Evolutionary conservation across 2,113 vertebrate species (phyloP).

Genomic region (Gobio gobio): DNA sequence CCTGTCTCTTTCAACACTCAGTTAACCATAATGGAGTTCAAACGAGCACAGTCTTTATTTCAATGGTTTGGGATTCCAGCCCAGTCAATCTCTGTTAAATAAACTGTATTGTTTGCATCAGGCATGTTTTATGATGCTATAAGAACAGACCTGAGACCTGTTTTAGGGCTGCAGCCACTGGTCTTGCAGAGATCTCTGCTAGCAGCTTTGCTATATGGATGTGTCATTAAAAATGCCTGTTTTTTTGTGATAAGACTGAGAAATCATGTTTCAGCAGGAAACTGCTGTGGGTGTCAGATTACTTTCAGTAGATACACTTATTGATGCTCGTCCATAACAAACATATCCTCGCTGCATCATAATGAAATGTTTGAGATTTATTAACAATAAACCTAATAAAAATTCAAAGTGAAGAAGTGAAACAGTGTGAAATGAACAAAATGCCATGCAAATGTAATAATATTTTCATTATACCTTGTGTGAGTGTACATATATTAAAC

Average conservation of each 20-base stretch:
- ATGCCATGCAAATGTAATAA: not conserved
- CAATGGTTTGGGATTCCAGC: not conserved
- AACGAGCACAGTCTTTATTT: not conserved
- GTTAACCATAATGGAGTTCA: not conserved
- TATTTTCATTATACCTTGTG: too few species aligned
- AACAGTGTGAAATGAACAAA: not conserved
- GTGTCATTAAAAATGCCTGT: too few species aligned
- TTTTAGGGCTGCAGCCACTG: not conserved
- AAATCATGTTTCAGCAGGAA: not conserved
- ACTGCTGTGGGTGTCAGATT: not conserved
- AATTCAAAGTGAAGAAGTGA: not conserved
- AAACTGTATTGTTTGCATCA: not conserved
- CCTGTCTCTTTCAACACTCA: conserved; percentile 15
- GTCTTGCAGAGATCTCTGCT: too few species aligned
- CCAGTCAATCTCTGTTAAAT: not conserved
- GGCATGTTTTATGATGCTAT: not conserved
- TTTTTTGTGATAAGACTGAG: not conserved
- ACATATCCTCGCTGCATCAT: not conserved
- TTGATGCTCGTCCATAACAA: not conserved
- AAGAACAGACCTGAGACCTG: not conserved
- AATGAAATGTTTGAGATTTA: not conserved
- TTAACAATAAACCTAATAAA: not conserved
- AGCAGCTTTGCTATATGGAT: not conserved
- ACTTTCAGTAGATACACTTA: not conserved
- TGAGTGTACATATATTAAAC: too few species aligned